These are phyloP conservation scores for Girardinichthys multiradiatus DNA, from an alignment of 2,113 vertebrate genomes.

Conservation along the genomic window DNA sequence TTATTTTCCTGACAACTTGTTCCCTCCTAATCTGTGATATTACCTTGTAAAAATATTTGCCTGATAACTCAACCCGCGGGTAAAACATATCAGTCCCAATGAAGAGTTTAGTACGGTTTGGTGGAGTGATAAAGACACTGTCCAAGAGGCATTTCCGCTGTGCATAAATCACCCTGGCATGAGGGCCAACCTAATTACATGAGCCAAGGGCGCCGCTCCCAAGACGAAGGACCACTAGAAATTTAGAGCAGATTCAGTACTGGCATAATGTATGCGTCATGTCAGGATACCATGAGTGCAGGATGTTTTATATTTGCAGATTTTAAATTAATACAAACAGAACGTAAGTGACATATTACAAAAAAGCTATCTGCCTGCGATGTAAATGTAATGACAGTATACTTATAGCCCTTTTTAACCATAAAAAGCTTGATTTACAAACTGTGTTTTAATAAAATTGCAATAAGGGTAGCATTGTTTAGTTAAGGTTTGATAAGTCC, in stretches of 20 bases:
- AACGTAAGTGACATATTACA: conserved; percentile 19
- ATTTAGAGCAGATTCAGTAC: conserved; percentile 25
- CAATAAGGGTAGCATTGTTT: too few species aligned
- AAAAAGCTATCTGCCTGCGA: background rate
- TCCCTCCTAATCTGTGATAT: conserved; percentile 39
- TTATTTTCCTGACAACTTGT: conserved; percentile 35
- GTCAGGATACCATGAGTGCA: conserved; percentile 34
- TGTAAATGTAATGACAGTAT: conserved; percentile 4
- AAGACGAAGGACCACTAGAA: conserved; percentile 49
- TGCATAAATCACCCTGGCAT: conserved; percentile 70
- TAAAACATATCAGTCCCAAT: conserved; percentile 38
- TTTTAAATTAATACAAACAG: conserved; percentile 40
- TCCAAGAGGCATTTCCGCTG: conserved; percentile 57
- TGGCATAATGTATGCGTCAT: conserved; percentile 26
- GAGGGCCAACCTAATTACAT: conserved; percentile 57
- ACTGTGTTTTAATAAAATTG: too few species aligned
- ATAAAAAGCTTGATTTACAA: background rate
- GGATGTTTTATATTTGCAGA: conserved; percentile 33
- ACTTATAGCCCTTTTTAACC: background rate
- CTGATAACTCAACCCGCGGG: conserved; percentile 51
- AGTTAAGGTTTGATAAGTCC: too few species aligned
- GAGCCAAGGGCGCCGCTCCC: conserved; percentile 56
- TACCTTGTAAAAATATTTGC: conserved; percentile 54
- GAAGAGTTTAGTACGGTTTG: conserved; percentile 49
- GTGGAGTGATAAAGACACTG: conserved; percentile 57